Evolutionary conservation across 2,888 invertebrate species (phyloP), one percentile per base, ranked within the genome.

Genomic region (Tipula confusa): DNA sequence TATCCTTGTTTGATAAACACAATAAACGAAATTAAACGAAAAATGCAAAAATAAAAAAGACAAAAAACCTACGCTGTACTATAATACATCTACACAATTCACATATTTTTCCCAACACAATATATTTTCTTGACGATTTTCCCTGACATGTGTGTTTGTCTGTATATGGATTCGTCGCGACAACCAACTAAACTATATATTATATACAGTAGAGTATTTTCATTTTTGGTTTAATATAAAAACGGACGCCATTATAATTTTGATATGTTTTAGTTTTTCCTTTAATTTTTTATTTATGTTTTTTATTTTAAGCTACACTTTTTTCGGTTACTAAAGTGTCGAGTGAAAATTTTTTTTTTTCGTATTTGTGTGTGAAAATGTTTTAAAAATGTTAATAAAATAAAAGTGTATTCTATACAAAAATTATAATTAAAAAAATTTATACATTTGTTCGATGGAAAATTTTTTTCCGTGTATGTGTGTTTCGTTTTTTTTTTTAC

Each of bases 181-280:
- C 80, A 31, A 80, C 80, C 31, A 80, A 29, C 80, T 80, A 29
- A 80, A 31, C 29, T 29, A 29, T 6, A n/a, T n/a, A 29, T 80
- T 80, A 80, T 80, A 80, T 15, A 80, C 64, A 64, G 64, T 24
- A 64, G 64, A 64, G 64, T 64, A 64, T 24, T 64, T 64, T 64
- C n/a, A n/a, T 43, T 64, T 64, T 64, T 9, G 64, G n/a, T n/a
- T 64, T 64, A 64, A 64, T 64, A 24, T 64, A 15, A 80, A 82
- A 82, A 82, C 82, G 82, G 82, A 82, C 82, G 82, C 82, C 82
- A 82, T 82, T 33, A 82, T 82, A 33, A 24, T 33, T 82, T 82
- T 24, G n/a, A n/a, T 33, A 82, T 15, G 15, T 82, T 82, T 80
- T 80, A 64, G 64, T 29, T 80, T 31, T 24, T 64, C 64, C 9